Evolutionary conservation across 2,113 vertebrate species (phyloP).

Genomic region (Caloenas nicobarica): DNA sequence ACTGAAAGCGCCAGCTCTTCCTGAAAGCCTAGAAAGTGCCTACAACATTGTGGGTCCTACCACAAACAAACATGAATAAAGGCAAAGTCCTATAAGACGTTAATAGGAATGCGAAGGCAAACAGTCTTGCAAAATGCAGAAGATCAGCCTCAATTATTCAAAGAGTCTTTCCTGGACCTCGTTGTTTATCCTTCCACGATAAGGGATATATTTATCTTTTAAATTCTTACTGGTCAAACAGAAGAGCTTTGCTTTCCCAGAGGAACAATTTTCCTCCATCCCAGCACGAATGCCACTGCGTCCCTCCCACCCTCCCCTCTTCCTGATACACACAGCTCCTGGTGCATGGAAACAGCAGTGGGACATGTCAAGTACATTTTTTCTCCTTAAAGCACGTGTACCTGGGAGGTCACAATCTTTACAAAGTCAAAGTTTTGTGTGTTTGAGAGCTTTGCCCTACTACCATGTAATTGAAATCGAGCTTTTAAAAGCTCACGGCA

Average conservation of each 20-base stretch:
- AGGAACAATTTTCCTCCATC: background rate
- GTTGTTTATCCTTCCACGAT: slow-evolving; percentile 44
- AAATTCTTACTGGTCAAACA: slow-evolving; percentile 57
- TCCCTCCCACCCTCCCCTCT: background rate
- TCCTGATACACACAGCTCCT: background rate
- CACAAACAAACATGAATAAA: slow-evolving; percentile 28
- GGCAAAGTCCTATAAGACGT: background rate
- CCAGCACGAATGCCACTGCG: accelerated
- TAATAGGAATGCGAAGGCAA: slow-evolving; percentile 11
- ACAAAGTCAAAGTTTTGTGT: slow-evolving; percentile 71
- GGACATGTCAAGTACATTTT: slow-evolving; percentile 68
- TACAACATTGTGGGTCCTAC: background rate
- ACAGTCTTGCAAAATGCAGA: slow-evolving; percentile 27
- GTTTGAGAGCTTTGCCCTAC: slow-evolving; percentile 70
- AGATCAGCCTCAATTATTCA: slow-evolving; percentile 43
- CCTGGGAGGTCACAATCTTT: slow-evolving; percentile 66
- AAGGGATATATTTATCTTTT: slow-evolving; percentile 62
- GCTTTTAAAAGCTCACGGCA: slow-evolving; percentile 61
- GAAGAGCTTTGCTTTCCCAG: slow-evolving; percentile 53
- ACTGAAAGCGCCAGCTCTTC: background rate
- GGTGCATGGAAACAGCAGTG: slow-evolving; percentile 47
- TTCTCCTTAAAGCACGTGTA: slow-evolving; percentile 61
- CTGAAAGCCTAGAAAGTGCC: slow-evolving; percentile 49
- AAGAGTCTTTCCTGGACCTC: slow-evolving; percentile 32
- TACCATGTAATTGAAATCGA: slow-evolving; percentile 66